Evolutionary conservation across 2,888 invertebrate species (phyloP).

Genomic region (Hybos culiciformis): DNA sequence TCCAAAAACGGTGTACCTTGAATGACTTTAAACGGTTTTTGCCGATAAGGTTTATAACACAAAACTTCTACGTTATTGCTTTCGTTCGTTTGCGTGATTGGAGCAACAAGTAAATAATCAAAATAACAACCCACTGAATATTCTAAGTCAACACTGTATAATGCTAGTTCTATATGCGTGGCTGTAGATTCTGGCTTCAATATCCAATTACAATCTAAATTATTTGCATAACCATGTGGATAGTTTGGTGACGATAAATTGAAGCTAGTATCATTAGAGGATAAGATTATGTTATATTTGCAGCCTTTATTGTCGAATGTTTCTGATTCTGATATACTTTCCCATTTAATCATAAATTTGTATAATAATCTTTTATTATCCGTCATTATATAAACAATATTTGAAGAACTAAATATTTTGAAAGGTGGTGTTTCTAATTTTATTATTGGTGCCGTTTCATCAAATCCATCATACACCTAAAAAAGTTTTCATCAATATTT

Average conservation of each 20-base stretch:
- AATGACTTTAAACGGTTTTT: constrained; percentile 21
- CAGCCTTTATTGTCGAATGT: constrained; percentile 19
- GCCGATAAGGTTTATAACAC: constrained; percentile 39
- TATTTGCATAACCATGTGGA: constrained; percentile 48
- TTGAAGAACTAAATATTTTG: constrained; percentile 45
- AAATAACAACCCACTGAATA: constrained; percentile 38
- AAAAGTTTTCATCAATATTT: constrained; percentile 12
- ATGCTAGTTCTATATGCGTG: constrained; percentile 45
- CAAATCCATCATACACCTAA: constrained; percentile 63
- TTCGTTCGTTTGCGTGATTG: constrained; percentile 35
- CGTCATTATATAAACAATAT: constrained; percentile 43
- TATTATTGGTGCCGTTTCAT: constrained; percentile 42
- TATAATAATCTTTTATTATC: constrained; percentile 21
- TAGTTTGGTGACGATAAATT: constrained; percentile 59
- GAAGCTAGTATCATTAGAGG: constrained; percentile 17
- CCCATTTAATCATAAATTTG: constrained; percentile 25
- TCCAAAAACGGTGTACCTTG: constrained; percentile 46
- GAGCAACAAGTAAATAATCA: constrained; percentile 50
- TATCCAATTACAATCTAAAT: constrained; percentile 61
- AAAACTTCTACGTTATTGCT: constrained; percentile 43
- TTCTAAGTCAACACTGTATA: constrained; percentile 48
- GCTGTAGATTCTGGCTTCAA: constrained; percentile 43
- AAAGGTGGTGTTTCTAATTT: constrained; percentile 20
- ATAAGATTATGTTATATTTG: constrained; percentile 21
- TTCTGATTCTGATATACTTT: constrained; percentile 18